Conservation (phyloP, 2,113 vertebrate species). For the Pitta sordida region DNA sequence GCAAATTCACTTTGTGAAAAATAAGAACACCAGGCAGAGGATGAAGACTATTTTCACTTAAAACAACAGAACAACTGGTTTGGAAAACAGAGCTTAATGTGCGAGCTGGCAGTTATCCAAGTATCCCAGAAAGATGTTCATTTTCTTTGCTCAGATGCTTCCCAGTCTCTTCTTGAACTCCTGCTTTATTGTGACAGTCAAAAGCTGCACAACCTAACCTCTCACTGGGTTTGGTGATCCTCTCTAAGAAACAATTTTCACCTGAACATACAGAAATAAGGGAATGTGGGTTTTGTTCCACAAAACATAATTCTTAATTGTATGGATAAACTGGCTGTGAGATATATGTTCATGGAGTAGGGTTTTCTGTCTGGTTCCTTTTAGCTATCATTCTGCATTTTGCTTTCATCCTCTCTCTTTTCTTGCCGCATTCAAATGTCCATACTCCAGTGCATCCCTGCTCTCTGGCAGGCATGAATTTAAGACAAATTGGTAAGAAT, state of each 20-base stretch:
- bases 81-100: slow-evolving; percentile 63
- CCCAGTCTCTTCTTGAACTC: neutral
- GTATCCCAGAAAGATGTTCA: slow-evolving; percentile 41
- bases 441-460: neutral
- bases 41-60: slow-evolving; percentile 49
- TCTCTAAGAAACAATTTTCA: slow-evolving; percentile 11
- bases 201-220: slow-evolving; percentile 11
- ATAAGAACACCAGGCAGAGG: slow-evolving; percentile 5
- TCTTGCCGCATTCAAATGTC: neutral
- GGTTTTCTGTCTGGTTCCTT: neutral
- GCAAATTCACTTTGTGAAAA: slow-evolving; percentile 21
- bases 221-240: neutral
- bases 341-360: neutral
- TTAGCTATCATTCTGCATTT: neutral
- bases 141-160: slow-evolving; percentile 42
- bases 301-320: neutral
- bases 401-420: neutral
- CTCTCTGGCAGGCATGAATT: neutral
- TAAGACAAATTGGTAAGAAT: neutral
- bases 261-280: neutral
- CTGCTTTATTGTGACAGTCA: neutral
- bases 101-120: slow-evolving; percentile 54
- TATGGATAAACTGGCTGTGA: neutral
- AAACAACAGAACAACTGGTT: slow-evolving; percentile 53
- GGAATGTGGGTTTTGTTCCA: neutral